Percentiles rank a stretch among this genome's conserved stretches.
These are phyloP conservation scores for Brachyhypopomus occidentalis DNA, from an alignment of 2,113 vertebrate species.

Conservation along the genomic window DNA sequence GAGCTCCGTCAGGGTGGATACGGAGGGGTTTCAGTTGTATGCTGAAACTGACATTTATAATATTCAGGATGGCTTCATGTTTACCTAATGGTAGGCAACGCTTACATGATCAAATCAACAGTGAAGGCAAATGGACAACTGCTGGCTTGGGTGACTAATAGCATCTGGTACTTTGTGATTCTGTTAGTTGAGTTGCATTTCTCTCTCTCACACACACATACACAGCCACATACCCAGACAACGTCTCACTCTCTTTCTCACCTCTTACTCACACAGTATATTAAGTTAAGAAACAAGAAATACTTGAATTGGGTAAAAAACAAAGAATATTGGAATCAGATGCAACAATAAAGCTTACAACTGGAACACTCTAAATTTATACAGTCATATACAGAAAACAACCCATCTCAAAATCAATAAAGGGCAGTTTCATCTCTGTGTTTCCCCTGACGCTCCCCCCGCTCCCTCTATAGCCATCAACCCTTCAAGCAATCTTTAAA, in stretches of 20 bases:
- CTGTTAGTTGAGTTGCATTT: conserved; percentile 1
- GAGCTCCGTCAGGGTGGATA: not conserved
- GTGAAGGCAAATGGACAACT: conserved; percentile 28
- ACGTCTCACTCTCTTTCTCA: not conserved
- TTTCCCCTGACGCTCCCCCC: not conserved
- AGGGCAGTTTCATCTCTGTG: not conserved
- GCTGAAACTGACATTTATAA: conserved; percentile 29
- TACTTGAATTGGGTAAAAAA: not conserved
- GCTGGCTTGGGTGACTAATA: conserved; percentile 4
- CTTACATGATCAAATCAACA: conserved; percentile 30
- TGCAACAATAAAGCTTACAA: not conserved
- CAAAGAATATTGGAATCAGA: not conserved
- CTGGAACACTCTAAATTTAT: not conserved
- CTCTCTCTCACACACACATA: conserved; percentile 20
- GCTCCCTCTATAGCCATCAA: conserved; percentile 11
- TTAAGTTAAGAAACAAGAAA: not conserved
- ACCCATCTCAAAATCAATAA: not conserved
- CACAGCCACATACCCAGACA: not conserved
- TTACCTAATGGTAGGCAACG: conserved; percentile 20
- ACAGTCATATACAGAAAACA: not conserved
- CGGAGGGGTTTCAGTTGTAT: conserved; percentile 10
- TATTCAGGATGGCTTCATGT: conserved; percentile 25
- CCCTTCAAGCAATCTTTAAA: conserved; percentile 31
- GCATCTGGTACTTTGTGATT: conserved; percentile 31
- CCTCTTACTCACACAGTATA: not conserved